Evolutionary conservation across 2,113 vertebrate species (phyloP), one percentile per base, ranked within the genome.

Genomic region (Psammodynastes pulverulentus): DNA sequence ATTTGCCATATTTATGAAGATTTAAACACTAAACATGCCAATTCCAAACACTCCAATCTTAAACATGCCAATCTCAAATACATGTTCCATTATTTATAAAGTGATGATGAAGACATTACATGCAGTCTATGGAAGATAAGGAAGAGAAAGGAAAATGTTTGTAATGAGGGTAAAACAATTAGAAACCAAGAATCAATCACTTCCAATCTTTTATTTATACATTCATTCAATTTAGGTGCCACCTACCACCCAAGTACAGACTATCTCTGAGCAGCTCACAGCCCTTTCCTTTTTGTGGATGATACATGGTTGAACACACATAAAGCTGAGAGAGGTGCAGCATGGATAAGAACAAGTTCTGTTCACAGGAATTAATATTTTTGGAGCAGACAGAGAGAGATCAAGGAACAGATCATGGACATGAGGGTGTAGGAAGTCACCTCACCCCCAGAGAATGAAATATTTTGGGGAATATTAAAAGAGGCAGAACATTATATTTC

Each of bases 71-170:
- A 49, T 29, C 54, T 85, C 46, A 91, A 86, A 58, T 43, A 86
- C 12, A 86, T 34, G 24, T 12, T n/a, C 43, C 1, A 12, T 34
- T n/a, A 29, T 54, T 85, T 56, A 45, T 56, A 85, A 56, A 53
- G 21, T 49, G n/a, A 49, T 10, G 95, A 95, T 94, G 90, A 94
- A 39, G 86, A 84, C 17, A 79, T 39, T 43, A 43, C 72, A 79
- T 43, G 34, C 72, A 21, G 17, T 79, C 72, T 9, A 21, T 79
- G 17, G 17, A 43, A 43, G 67, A 39, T 3, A 79, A 39, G 72
- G 34, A 43, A 9, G 72, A 79, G 72, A 79, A 79, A 79, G 19
- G 72, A 43, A 79, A 79, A 21, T 79, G 34, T 43, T 39, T 39
- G 34, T 79, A 39, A 79, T 43, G 17, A 79, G 15, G 7, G 34